Base-by-base conservation (phyloP, 2,797 vertebrate species). In the Helarctos malayanus region DNA sequence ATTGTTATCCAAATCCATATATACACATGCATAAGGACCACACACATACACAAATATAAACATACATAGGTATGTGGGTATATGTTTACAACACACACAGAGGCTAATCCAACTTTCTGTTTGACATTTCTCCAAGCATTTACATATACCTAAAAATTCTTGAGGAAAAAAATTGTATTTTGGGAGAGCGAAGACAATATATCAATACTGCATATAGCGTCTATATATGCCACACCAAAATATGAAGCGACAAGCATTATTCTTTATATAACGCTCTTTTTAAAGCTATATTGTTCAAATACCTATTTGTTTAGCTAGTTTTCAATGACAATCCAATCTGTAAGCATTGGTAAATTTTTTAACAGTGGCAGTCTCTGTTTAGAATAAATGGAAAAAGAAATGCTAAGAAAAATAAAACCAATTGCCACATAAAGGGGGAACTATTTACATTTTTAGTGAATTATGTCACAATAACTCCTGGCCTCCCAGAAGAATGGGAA, bases 371-470 rank as follows among this genome's bases (percentile, higher is more conserved):
- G 27, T 57, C 2, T 56, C 45, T 63, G 79, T 90, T 92, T 68
- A 63, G 56, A 93, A 82, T 25, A 21, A 92, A 84, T 78, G 56
- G 25, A 69, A 18, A 94, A 82, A 95, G 23, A 94, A 94, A 69
- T 56, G 29, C 27, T 93, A 59, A 83, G 6, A 5, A 92, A 94
- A 81, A 38, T 35, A 75, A 71, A n/a, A 65, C 12, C 18, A 73
- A 52, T 54, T 86, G 8, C 18, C 57, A 69, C 13, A 12, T 13
- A 69, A 96, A 89, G 25, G 16, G 7, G 57, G 71, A 91, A 57
- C 5, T 13, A 57, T 25, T 63, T 89, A 35, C 1, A 38, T 49
- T 56, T 86, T 88, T 41, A 38, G 38, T 91, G 75, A 93, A 38
- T 94, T 90, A 88, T 65, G n/a, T 91, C 63, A 61, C n/a, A 59